Conservation (phyloP, 2,888 invertebrate genomes). For the Steromphala cineraria region DNA sequence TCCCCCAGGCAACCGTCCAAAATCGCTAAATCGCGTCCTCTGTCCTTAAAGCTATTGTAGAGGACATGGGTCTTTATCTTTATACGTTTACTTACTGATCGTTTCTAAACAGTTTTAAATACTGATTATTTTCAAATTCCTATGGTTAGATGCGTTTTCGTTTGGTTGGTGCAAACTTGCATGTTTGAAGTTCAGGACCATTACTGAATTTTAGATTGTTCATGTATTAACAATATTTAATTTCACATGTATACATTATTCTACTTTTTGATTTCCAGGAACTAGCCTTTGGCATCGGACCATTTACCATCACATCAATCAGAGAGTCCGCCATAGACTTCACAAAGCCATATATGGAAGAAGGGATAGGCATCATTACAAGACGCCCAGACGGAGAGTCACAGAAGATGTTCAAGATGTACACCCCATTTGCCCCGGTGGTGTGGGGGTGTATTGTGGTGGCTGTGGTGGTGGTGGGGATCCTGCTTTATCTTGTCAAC, state of each 20-base stretch:
- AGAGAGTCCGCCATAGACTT: constrained; percentile 59
- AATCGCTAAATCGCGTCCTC: too few species aligned
- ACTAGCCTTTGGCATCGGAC: constrained; percentile 56
- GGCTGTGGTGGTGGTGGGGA: constrained; percentile 44
- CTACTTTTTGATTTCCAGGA: constrained; percentile 38
- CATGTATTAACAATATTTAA: too few species aligned
- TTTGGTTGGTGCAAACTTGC: too few species aligned
- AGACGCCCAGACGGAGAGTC: constrained; percentile 44
- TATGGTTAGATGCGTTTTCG: too few species aligned
- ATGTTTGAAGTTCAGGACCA: too few species aligned
- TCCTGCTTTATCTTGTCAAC: constrained; percentile 45
- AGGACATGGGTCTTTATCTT: too few species aligned
- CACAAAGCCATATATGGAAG: constrained; percentile 58
- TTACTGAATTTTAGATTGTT: too few species aligned
- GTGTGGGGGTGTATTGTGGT: constrained; percentile 53
- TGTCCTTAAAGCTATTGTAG: too few species aligned
- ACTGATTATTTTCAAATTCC: too few species aligned
- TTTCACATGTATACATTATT: neutral
- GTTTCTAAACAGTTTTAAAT: too few species aligned
- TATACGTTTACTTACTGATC: too few species aligned
- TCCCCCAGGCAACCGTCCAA: too few species aligned
- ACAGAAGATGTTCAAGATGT: constrained; percentile 53
- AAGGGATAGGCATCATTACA: constrained; percentile 59
- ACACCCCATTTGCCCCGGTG: constrained; percentile 47
- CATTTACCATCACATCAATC: constrained; percentile 56